phyloP scores from a whole-genome alignment of 2,113 vertebrate genomes.

The Pithys albifrons region DNA sequence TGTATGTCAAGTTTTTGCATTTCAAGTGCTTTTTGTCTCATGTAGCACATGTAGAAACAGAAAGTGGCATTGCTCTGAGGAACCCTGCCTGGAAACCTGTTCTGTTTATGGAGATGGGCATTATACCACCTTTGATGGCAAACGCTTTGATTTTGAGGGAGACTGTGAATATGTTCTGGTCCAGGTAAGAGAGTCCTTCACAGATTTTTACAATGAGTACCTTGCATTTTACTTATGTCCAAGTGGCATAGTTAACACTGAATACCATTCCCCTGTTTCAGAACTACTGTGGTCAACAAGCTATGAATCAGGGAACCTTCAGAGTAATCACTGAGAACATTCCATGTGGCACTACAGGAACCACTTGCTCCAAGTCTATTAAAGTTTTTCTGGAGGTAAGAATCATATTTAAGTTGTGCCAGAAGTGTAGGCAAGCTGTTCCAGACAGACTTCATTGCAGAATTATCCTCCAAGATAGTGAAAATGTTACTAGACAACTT shows the following conservation, averaged over 20 bases:
- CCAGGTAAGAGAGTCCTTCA: slow-evolving; percentile 78
- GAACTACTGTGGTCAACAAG: slow-evolving; percentile 81
- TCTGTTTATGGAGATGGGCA: slow-evolving; percentile 91
- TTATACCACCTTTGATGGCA: slow-evolving; percentile 90
- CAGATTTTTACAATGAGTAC: neutral
- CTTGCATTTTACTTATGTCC: neutral
- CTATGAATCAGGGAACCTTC: slow-evolving; percentile 75
- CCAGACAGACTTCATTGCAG: neutral
- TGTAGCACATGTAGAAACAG: slow-evolving; percentile 81
- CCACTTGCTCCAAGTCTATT: slow-evolving; percentile 92
- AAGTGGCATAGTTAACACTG: neutral
- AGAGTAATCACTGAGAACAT: slow-evolving; percentile 90
- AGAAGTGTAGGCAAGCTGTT: neutral
- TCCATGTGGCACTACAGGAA: slow-evolving; percentile 89
- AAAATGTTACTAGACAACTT: neutral
- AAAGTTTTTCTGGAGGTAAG: slow-evolving; percentile 88
- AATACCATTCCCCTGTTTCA: slow-evolving; percentile 38
- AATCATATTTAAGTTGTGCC: neutral
- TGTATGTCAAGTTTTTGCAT: neutral
- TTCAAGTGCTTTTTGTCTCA: neutral
- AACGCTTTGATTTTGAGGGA: slow-evolving; percentile 88
- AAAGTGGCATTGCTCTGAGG: slow-evolving; percentile 83
- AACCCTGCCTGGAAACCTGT: slow-evolving; percentile 85
- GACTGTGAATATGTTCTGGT: slow-evolving; percentile 90
- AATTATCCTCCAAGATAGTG: neutral